Evolutionary conservation across 2,797 vertebrate genomes (phyloP).

Genomic region (Sebastes hubbsi): DNA sequence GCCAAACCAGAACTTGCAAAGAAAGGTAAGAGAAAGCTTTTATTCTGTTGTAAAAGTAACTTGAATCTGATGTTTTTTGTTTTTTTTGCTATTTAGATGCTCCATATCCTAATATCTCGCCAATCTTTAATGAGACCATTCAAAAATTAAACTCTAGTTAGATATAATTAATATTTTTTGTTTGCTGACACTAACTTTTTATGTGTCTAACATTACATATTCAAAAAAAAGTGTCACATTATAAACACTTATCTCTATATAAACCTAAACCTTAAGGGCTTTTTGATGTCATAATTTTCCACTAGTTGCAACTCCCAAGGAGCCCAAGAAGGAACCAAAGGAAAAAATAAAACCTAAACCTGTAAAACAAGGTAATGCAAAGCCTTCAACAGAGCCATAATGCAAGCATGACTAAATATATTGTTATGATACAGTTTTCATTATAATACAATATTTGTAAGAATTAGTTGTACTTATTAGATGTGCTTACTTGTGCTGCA

Average conservation of each 20-base stretch:
- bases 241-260: neutral
- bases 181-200: no score
- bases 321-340: neutral
- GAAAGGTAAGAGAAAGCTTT: no score
- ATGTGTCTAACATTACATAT: neutral
- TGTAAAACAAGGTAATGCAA: neutral
- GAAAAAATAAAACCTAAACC: neutral
- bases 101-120: neutral
- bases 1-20: conserved; percentile 39
- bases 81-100: neutral
- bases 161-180: neutral
- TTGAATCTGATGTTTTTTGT: neutral
- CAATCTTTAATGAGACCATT: neutral
- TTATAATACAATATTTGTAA: no score
- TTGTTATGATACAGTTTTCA: no score
- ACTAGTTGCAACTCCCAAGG: neutral
- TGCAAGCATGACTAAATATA: no score
- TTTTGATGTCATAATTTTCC: conserved; percentile 7
- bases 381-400: neutral
- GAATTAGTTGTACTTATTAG: no score
- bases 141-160: neutral
- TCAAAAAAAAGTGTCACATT: neutral
- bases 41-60: neutral
- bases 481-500: no score
- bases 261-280: neutral